Conservation (phyloP, 23 tunicate species). For the Clavelina lepadiformis region DNA sequence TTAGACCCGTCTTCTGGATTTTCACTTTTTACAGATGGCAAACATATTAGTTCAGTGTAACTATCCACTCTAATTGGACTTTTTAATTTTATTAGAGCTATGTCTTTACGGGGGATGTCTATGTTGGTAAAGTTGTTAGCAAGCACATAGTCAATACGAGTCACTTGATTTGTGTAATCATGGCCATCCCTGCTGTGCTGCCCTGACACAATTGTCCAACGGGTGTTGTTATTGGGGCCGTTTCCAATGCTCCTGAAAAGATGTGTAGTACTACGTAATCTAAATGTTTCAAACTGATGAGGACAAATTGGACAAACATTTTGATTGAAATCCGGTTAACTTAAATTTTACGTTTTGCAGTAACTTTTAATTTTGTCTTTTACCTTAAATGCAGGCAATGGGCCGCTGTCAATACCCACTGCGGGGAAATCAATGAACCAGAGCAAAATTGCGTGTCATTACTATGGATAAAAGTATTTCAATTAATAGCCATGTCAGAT, state of each 20-base stretch:
- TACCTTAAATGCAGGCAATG: slow-evolving; percentile 55
- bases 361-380: neutral
- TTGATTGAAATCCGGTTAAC: neutral
- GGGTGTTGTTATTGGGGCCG: slow-evolving; percentile 18
- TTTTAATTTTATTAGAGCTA: slow-evolving; percentile 55
- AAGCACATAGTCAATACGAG: slow-evolving; percentile 1
- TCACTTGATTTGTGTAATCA: slow-evolving; percentile 17
- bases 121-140: slow-evolving; percentile 28
- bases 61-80: slow-evolving; percentile 9
- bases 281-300: neutral
- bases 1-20: slow-evolving; percentile 58
- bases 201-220: slow-evolving; percentile 44
- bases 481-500: too few relatives aligned
- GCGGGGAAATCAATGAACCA: slow-evolving; percentile 62
- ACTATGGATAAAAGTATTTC: slow-evolving; percentile 32
- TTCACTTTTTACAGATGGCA: slow-evolving; percentile 38
- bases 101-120: slow-evolving; percentile 54
- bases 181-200: slow-evolving; percentile 16
- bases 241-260: slow-evolving; percentile 9
- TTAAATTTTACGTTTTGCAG: neutral
- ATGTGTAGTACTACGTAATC: neutral
- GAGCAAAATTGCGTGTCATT: slow-evolving; percentile 54
- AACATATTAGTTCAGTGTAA: slow-evolving; percentile 36
- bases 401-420: slow-evolving; percentile 78
- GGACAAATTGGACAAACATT: neutral